Conservation (phyloP, 2,888 invertebrate species). For the Aleiodes leptofemur region DNA sequence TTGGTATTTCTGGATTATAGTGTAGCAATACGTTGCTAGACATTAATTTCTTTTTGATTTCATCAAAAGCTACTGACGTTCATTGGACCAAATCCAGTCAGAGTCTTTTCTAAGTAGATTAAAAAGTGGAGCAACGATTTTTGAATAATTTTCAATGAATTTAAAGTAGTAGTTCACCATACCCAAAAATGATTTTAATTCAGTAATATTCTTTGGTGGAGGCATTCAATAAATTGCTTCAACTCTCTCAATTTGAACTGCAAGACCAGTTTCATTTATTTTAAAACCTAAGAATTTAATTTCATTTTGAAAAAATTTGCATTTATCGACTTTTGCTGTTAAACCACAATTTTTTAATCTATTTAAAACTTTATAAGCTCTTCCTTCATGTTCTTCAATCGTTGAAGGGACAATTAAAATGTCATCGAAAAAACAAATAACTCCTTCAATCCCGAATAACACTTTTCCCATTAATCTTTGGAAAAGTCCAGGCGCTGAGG, state of each 20-base stretch:
- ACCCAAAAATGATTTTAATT: constrained; percentile 38
- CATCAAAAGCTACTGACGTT: not conserved
- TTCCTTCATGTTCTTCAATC: not conserved
- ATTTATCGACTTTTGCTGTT: constrained; percentile 36
- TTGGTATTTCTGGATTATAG: constrained; percentile 1
- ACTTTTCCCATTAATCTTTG: constrained; percentile 29
- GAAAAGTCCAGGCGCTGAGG: constrained; percentile 28
- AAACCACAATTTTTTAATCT: constrained; percentile 30
- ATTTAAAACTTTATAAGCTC: constrained; percentile 17
- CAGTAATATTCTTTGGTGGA: constrained; percentile 24
- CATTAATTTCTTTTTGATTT: not conserved
- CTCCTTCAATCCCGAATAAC: constrained; percentile 19
- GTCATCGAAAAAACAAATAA: constrained; percentile 36
- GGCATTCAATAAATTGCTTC: constrained; percentile 33
- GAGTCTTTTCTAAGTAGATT: constrained; percentile 13
- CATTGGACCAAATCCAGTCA: not conserved
- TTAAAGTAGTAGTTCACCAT: constrained; percentile 28
- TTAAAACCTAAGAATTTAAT: constrained; percentile 35
- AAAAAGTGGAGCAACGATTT: constrained; percentile 9
- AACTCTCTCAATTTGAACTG: constrained; percentile 31
- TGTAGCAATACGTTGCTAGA: constrained; percentile 30
- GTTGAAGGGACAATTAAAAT: constrained; percentile 21
- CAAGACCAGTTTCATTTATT: constrained; percentile 57
- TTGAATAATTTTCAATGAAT: constrained; percentile 21
- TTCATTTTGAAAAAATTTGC: constrained; percentile 11